Evolutionary conservation across 2,113 vertebrate genomes (phyloP).

Genomic region (Uria aalge): DNA sequence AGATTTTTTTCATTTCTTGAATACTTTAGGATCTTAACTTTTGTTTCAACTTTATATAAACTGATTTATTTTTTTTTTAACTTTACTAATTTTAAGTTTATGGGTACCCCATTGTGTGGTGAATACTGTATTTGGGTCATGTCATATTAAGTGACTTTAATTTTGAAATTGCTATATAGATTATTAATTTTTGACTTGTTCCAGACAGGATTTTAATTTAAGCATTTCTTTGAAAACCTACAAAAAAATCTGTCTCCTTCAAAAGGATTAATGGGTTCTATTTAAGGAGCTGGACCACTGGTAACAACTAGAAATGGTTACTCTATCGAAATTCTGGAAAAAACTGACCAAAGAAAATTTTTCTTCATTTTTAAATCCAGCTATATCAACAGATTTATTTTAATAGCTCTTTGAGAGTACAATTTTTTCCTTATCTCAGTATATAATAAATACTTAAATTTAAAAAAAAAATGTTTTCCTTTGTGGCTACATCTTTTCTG

Average conservation of each 20-base stretch:
- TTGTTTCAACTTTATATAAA: background rate
- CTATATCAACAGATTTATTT: background rate
- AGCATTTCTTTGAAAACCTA: background rate
- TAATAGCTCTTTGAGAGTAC: background rate
- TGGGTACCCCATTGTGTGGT: background rate
- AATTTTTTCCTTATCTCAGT: background rate
- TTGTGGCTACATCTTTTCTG: background rate
- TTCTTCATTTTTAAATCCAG: background rate
- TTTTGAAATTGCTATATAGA: background rate
- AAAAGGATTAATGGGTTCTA: background rate
- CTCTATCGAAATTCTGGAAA: background rate
- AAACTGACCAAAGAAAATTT: background rate
- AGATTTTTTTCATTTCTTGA: background rate
- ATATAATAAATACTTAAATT: background rate
- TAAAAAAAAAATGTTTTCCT: rapidly evolving
- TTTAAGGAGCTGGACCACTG: background rate
- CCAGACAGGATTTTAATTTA: background rate
- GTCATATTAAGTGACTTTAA: background rate
- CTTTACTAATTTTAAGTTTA: background rate
- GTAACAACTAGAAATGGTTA: background rate
- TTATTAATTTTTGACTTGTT: background rate
- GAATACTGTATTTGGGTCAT: background rate
- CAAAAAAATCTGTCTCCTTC: background rate
- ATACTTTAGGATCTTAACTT: background rate
- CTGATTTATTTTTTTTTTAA: background rate